Percentiles rank a stretch among this genome's conserved stretches.
Conservation (phyloP, 2,797 vertebrate species). For the Micropoecilia bifurca region DNA sequence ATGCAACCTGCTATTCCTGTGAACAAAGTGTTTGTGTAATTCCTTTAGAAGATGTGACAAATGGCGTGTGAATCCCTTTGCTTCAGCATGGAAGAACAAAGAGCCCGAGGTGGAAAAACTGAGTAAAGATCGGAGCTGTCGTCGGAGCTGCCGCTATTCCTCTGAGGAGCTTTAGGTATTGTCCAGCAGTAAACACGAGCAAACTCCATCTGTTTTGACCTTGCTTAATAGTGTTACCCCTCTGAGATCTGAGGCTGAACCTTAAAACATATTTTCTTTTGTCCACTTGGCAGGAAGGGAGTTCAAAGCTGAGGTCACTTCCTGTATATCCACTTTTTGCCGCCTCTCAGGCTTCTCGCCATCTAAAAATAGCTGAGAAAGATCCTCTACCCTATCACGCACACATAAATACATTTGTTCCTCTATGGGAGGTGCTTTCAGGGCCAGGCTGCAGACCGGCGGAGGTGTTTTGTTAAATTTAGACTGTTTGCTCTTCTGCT, state of each 20-base stretch:
- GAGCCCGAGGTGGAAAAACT: neutral
- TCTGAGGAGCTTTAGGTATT: neutral
- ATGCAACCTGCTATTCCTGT: constrained; percentile 6
- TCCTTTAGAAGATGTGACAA: constrained; percentile 1
- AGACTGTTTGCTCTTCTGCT: constrained; percentile 73
- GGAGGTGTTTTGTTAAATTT: constrained; percentile 78
- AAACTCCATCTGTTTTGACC: neutral
- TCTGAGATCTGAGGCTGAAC: neutral
- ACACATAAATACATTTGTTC: constrained; percentile 62
- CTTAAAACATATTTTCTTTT: constrained; percentile 28
- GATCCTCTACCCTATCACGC: constrained; percentile 15
- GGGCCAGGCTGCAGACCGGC: constrained; percentile 50
- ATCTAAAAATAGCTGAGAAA: constrained; percentile 57
- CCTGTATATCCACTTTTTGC: constrained; percentile 48
- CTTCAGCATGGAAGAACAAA: neutral
- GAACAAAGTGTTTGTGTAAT: constrained; percentile 1
- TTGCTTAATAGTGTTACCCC: neutral
- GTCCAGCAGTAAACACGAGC: constrained; percentile 2
- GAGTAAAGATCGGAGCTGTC: neutral
- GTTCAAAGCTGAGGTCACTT: constrained; percentile 66
- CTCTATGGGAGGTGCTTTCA: constrained; percentile 53
- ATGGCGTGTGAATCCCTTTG: neutral
- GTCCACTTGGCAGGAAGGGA: constrained; percentile 51
- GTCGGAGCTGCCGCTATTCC: neutral
- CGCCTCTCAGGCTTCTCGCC: constrained; percentile 28